phyloP scores from a whole-genome alignment of 2,797 vertebrate genomes.

The Halcyon badia region DNA sequence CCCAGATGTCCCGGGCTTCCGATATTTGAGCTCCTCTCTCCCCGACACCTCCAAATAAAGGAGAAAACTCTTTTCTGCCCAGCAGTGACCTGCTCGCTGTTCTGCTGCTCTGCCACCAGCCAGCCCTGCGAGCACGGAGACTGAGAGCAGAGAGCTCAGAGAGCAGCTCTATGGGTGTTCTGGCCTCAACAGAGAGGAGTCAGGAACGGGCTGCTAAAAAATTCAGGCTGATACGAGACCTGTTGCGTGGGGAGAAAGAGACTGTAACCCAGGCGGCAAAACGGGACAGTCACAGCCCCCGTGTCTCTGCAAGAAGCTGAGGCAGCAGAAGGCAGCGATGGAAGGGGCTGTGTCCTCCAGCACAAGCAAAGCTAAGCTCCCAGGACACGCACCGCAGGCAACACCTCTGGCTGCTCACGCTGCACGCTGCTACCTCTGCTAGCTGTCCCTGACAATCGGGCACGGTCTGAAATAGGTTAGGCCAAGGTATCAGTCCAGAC shows the following conservation, averaged over 20 bases:
- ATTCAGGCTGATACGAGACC: not conserved
- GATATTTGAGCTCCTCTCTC: not conserved
- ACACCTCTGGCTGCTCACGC: not conserved
- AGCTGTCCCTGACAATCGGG: not conserved
- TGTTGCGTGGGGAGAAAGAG: not conserved
- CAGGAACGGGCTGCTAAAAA: not conserved
- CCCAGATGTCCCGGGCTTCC: not conserved
- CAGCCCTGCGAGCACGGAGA: not conserved
- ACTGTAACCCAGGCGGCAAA: not conserved
- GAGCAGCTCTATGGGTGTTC: not conserved
- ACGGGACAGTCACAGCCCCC: not conserved
- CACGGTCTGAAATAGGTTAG: not conserved
- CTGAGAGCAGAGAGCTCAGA: not conserved
- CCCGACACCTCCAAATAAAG: not conserved
- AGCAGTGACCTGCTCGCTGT: not conserved
- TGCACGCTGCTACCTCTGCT: not conserved
- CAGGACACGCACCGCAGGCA: not conserved
- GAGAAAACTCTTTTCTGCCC: not conserved
- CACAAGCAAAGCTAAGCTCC: not conserved
- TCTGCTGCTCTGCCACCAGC: not conserved
- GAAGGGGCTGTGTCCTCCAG: not conserved
- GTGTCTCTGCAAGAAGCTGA: not conserved
- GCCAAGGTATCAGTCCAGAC: not conserved
- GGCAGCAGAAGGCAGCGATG: not conserved
- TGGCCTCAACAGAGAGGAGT: not conserved